phyloP scores from a whole-genome alignment of 1,140 invertebrate genomes.

The Drosophila ogumai region DNA sequence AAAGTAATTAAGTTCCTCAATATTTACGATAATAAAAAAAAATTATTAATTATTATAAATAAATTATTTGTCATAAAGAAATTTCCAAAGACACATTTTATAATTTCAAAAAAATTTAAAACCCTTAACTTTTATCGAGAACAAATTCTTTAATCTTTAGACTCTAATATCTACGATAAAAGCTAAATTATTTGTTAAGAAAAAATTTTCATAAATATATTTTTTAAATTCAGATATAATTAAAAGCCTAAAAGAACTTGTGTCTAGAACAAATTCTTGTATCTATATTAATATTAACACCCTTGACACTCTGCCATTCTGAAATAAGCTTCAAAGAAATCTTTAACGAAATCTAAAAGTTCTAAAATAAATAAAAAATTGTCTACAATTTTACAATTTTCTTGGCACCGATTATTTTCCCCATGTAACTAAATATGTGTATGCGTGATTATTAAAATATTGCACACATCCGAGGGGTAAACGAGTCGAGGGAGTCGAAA shows the following conservation, averaged over 20 bases:
- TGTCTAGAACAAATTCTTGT: neutral
- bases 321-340: too few relatives aligned
- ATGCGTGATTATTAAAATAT: conserved; percentile 54
- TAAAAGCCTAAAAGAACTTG: neutral
- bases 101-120: too few relatives aligned
- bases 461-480: conserved; percentile 37
- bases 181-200: too few relatives aligned
- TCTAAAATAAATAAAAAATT: neutral
- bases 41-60: too few relatives aligned
- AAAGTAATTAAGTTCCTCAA: too few relatives aligned
- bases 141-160: too few relatives aligned
- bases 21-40: too few relatives aligned
- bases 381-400: neutral
- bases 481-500: conserved; percentile 18
- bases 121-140: too few relatives aligned
- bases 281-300: neutral
- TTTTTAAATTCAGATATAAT: neutral
- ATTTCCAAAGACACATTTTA: too few relatives aligned
- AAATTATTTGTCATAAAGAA: too few relatives aligned
- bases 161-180: too few relatives aligned
- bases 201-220: neutral
- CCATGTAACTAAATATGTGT: conserved; percentile 8
- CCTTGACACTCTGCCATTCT: too few relatives aligned
- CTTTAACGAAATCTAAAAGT: neutral
- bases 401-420: neutral